Evolutionary conservation across 1,140 invertebrate species (phyloP), one percentile per base, ranked within the genome.

Genomic region (Atta cephalotes): DNA sequence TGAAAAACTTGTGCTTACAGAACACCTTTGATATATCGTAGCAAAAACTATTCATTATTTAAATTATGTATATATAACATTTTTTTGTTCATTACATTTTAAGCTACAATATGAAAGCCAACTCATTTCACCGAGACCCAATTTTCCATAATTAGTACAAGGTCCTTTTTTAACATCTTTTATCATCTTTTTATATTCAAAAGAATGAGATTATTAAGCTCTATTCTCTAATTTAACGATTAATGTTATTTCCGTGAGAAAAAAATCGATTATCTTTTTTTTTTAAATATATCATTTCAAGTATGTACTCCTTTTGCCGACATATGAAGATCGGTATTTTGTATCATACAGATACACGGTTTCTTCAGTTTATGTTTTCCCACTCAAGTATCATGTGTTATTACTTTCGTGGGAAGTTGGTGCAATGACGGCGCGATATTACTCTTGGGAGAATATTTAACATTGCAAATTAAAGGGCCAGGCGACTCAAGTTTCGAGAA

Each of bases 381-480:
- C 49, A 9, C 62, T 14, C 63, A 16, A 31, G 49, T 70, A 70
- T 53, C n/a, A 31, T 70, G 65, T 51, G 78, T 81, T 81, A 81
- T 81, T 81, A 71, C 78, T 71, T 71, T 81, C 78, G 78, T 56
- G 31, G 31, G 9, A 71, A 71, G 65, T 81, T 58, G n/a, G 25
- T 62, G 77, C 77, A 31, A 66, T 66, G 77, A 53, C 45, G 60
- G 62, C 45, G 45, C 45, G 35, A 58, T 81, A 81, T 81, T 58
- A 31, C 65, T 39, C 31, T 2, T 4, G 10, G 14, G 31, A 71
- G 65, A 49, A 71, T 35, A 58, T 66, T 81, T 81, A 81, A 81
- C 65, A 81, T 81, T 58, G 65, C 65, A 71, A 81, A 81, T 81
- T 81, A 71, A 71, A 70, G 65, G 78, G 18, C 45, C 18, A 39